Base-by-base conservation (phyloP, 1,140 invertebrate genomes). In the Teleopsis dalmanni region DNA sequence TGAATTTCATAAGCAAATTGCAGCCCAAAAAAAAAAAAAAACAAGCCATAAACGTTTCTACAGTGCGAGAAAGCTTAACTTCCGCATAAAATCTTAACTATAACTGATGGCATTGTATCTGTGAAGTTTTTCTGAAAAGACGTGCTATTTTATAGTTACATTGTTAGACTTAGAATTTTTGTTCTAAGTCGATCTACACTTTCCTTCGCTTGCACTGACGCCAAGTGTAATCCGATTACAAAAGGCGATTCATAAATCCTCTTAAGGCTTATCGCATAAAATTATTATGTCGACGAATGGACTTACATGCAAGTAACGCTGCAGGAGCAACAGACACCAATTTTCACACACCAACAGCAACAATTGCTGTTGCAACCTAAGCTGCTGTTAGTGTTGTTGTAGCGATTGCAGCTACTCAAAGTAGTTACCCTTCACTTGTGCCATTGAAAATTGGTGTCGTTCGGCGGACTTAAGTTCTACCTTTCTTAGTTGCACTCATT, bases 211-310 rank as follows among this genome's bases (percentile, higher is more conserved):
- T n/a, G n/a, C n/a, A n/a, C n/a, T n/a, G n/a, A n/a, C n/a, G n/a
- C n/a, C n/a, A 44, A 46, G 25, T 36, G 44, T 46, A 46, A 46
- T 46, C 44, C 29, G 31, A 26, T 46, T 46, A 46, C 44, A 35
- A 46, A 46, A 36, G 34, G 14, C 45, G 45, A 47, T 47, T 48
- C 46, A 40, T 40, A 48, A 48, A 48, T 48, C 46, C 36, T 22
- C 46, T 40, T 46, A 46, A 22, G 33, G 31, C 44, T 46, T 46
- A 46, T 35, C 31, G 33, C 35, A 34, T 36, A 35, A 46, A 46
- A 46, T 46, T 46, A 46, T 46, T 33, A 33, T 46, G 44, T 46
- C 44, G 33, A 46, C 44, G 41, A 31, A 19, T 31, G 26, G 14
- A 43, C 41, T 43, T 43, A 43, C 41, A 43, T 19, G 21, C n/a